These are phyloP conservation scores for Mercenaria mercenaria DNA, from an alignment of 1,140 invertebrate genomes.

Conservation along the genomic window DNA sequence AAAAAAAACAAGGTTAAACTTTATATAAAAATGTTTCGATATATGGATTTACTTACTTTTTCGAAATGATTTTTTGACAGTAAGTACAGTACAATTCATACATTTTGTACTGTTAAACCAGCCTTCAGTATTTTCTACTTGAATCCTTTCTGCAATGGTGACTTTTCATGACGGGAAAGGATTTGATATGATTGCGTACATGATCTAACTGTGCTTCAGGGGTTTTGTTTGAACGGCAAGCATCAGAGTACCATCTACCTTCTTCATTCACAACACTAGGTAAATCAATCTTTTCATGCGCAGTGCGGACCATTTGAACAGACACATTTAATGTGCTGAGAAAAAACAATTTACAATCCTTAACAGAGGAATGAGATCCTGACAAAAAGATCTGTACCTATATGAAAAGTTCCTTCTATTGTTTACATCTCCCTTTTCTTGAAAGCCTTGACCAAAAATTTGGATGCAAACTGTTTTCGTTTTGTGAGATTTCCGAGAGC, in stretches of 20 bases:
- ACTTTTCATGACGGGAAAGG: background rate
- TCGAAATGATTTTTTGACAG: background rate
- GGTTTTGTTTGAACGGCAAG: background rate
- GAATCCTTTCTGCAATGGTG: slow-evolving; percentile 34
- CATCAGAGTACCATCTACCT: background rate
- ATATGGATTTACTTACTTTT: background rate
- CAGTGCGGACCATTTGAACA: background rate
- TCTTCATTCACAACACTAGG: background rate
- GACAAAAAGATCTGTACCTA: background rate
- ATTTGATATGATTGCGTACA: slow-evolving; percentile 4
- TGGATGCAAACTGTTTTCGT: background rate
- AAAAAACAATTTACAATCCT: slow-evolving; percentile 26
- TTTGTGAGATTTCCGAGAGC: background rate
- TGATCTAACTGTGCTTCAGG: background rate
- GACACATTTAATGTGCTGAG: slow-evolving; percentile 5
- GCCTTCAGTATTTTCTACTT: background rate
- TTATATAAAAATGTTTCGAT: slow-evolving; percentile 5
- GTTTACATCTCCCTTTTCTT: background rate
- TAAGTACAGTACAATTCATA: background rate
- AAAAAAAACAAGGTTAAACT: slow-evolving; percentile 18
- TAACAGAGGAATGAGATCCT: background rate
- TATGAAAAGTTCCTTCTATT: background rate
- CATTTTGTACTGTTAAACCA: background rate
- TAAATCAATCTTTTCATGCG: background rate
- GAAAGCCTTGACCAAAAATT: background rate